Percentiles rank a stretch among this genome's conserved stretches.
Conservation (phyloP, 2,113 vertebrate genomes). For the Atractosteus spatula region DNA sequence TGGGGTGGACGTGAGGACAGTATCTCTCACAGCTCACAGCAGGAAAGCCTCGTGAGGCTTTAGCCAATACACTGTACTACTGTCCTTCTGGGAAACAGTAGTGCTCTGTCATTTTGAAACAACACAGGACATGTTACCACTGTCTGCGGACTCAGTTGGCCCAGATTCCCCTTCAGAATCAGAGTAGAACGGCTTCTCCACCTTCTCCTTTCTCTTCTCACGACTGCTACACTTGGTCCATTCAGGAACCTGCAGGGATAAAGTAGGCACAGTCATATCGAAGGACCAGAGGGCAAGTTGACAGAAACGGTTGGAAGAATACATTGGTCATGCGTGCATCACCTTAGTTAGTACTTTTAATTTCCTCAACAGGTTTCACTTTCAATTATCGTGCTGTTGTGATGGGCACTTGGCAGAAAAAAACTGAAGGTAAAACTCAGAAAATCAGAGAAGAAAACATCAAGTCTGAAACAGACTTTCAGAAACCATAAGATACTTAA, state of each 20-base stretch:
- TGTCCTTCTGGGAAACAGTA: background rate
- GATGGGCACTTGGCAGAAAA: too few species aligned
- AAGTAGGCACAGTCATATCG: background rate
- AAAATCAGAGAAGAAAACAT: too few species aligned
- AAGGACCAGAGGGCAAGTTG: background rate
- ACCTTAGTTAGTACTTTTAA: conserved; percentile 33
- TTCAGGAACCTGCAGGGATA: conserved; percentile 81
- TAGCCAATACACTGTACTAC: background rate
- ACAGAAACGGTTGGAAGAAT: conserved; percentile 34
- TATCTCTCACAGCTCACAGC: background rate
- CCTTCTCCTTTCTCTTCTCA: conserved; percentile 95
- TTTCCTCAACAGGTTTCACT: too few species aligned
- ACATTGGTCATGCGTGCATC: conserved; percentile 61
- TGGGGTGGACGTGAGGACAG: background rate
- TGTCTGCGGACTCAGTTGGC: conserved; percentile 92
- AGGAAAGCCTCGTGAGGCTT: background rate
- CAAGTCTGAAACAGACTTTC: too few species aligned
- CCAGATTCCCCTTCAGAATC: conserved; percentile 94
- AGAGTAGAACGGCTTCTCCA: conserved; percentile 95
- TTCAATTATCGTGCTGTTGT: too few species aligned
- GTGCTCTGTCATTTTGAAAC: background rate
- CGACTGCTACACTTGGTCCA: conserved; percentile 95
- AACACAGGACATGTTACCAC: conserved; percentile 61
- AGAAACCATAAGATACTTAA: too few species aligned
- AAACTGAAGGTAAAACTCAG: too few species aligned